Evolutionary conservation across 2,888 invertebrate species (phyloP), one percentile per base, ranked within the genome.

Genomic region (Adela reaumurella): DNA sequence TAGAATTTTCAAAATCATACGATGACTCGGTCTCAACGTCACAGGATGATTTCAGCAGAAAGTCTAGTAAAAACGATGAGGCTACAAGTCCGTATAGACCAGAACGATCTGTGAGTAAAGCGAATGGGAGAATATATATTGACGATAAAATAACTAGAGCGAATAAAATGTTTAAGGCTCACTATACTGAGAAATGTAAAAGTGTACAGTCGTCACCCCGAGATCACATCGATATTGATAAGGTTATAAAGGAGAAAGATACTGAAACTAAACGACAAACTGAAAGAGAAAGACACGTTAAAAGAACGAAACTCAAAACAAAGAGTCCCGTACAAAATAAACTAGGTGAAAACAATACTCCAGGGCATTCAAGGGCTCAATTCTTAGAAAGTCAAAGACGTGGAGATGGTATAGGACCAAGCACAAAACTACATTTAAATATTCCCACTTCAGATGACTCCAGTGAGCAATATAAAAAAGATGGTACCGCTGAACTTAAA

Each of bases 1-100:
- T 92, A 54, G 91, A 92, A 61, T 84, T 91, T 70, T 74, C 86
- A 49, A 77, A 83, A 65, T 69, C 83, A 54, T 76, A 83, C 61
- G 74, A 81, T 64, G 81, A 83, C 65, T 71, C 73, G 19, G 76
- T 81, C 49, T 78, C 80, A 19, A 77, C 77, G 41, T 71, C 77
- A 16, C 77, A 78, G 66, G 79, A 78, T 54, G 74, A 76, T 52
- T 77, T 76, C 70, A 64, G 63, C 35, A 70, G 68, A 55, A 74
- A 70, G 57, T 52, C 62, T 19, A 74, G 69, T 56, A 70, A 74
- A 17, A 55, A 59, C 2, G 70, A 71, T 41, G 61, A 57, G 51
- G 45, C 61, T 1, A 68, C 62, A 51, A 65, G 68, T 59, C 67
- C 67, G 18, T 63, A 68, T 41, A 74, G 77, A 53, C 62, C 69